phyloP scores from a whole-genome alignment of 2,888 invertebrate species.

The Drosophila colorata region DNA sequence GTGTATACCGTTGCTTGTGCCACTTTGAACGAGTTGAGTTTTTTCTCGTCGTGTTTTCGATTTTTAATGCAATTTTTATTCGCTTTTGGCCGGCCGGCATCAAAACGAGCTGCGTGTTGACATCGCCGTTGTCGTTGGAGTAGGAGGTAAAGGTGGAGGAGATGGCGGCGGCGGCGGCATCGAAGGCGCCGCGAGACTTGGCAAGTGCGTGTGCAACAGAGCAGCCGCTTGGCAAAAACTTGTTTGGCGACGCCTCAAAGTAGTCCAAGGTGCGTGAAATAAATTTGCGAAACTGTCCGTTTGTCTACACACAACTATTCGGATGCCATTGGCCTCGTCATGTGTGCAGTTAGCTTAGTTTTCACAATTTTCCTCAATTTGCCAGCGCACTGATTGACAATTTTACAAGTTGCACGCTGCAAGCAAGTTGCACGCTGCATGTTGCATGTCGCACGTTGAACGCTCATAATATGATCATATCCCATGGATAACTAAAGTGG shows the following conservation, averaged over 20 bases:
- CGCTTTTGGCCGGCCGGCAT: slow-evolving; percentile 70
- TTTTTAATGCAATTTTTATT: slow-evolving; percentile 72
- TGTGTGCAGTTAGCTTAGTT: slow-evolving; percentile 18
- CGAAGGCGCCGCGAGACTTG: slow-evolving; percentile 59
- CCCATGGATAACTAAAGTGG: slow-evolving; percentile 22
- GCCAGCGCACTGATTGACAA: slow-evolving; percentile 23
- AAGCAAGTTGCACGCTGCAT: neutral
- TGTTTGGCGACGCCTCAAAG: slow-evolving; percentile 70
- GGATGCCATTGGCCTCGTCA: slow-evolving; percentile 52
- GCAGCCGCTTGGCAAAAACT: slow-evolving; percentile 51
- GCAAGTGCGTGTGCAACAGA: slow-evolving; percentile 59
- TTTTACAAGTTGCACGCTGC: slow-evolving; percentile 22
- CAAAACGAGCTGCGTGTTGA: slow-evolving; percentile 65
- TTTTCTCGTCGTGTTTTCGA: slow-evolving; percentile 64
- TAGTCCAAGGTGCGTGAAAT: slow-evolving; percentile 79
- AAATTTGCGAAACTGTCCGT: slow-evolving; percentile 57
- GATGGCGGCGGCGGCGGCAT: slow-evolving; percentile 18
- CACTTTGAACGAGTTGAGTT: slow-evolving; percentile 67
- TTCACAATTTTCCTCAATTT: slow-evolving; percentile 56
- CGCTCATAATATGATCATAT: slow-evolving; percentile 42
- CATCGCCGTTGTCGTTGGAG: slow-evolving; percentile 36
- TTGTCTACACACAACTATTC: slow-evolving; percentile 26
- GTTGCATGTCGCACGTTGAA: slow-evolving; percentile 21
- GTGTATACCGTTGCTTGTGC: slow-evolving; percentile 72
- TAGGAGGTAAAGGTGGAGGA: slow-evolving; percentile 9